Evolutionary conservation across 1,140 invertebrate species (phyloP), one percentile per base, ranked within the genome.

Genomic region (Panulirus ornatus): DNA sequence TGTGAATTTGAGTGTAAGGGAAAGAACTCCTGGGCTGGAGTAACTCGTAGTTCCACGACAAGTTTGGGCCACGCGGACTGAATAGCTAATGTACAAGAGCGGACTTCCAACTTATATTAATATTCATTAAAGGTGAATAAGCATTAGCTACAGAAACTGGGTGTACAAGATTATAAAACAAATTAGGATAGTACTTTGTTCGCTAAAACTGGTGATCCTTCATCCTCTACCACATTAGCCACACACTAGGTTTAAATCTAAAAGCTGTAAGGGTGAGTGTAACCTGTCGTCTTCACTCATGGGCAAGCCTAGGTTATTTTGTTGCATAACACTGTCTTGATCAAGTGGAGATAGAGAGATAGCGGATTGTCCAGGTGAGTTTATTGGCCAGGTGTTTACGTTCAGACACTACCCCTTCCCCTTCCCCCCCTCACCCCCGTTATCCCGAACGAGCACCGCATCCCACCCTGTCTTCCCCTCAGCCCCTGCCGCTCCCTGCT

Each of bases 311-410:
- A 3, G 19, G 11, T 19, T 58, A 22, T 19, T 19, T 58, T 22
- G 0, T 22, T 11, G 54, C 54, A 58, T 58, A 22, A 58, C 54
- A 58, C 54, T 58, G 11, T 58, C 54, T 22, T 58, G 54, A 47
- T 58, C 54, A 19, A 19, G 19, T 22, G 54, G 54, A 58, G 54
- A 58, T 58, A 22, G 54, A 58, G 54, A 58, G 54, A 58, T 58
- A 58, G n/a, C 79, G 30, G 42, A 66, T 70, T 40, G 54, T 66
- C 58, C 63, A 42, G 54, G 54, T 66, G 19, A 66, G 34, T 66
- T 83, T 70, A 63, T 27, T 70, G 54, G 54, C 54, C 63, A 63
- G 54, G 16, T 83, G 76, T 79, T 44, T 47, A 51, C 38, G 8
- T 76, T 11, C n/a, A 40, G 5, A 42, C 75, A 22, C 8, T 14